A percentile compares a stretch with the other conserved stretches of the same genome.
phyloP scores from a whole-genome alignment of 2,797 vertebrate species.

The Merluccius polli region DNA sequence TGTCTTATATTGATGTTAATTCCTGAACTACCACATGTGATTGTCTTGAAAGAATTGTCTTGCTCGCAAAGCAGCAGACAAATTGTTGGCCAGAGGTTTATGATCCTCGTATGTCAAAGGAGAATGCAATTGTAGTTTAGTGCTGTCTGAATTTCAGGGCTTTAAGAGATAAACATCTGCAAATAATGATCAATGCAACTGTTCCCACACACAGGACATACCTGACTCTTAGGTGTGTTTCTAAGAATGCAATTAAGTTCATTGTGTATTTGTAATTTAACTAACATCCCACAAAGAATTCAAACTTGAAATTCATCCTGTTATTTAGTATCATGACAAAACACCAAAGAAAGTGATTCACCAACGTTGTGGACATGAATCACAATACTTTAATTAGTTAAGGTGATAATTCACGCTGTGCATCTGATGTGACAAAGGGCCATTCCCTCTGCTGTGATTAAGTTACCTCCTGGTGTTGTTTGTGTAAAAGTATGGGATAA shows the following conservation, averaged over 20 bases:
- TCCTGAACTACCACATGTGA: not conserved
- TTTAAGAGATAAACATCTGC: not conserved
- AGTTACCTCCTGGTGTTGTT: not conserved
- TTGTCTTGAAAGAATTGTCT: not conserved
- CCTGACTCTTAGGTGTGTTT: not conserved
- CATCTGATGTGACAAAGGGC: not conserved
- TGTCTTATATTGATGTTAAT: slow-evolving; percentile 20
- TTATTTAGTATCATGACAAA: not conserved
- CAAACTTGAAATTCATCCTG: not conserved
- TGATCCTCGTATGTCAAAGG: not conserved
- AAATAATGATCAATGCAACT: slow-evolving; percentile 24
- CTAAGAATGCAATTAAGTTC: not conserved
- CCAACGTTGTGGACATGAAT: not conserved
- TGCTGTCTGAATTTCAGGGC: slow-evolving; percentile 46
- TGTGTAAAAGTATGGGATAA: not conserved
- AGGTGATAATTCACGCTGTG: not conserved
- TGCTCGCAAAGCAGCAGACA: not conserved
- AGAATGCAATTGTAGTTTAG: slow-evolving; percentile 30
- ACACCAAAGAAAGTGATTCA: not conserved
- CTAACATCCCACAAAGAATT: not conserved
- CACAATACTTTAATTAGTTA: not conserved
- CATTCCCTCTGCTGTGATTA: not conserved
- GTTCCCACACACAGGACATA: slow-evolving; percentile 9
- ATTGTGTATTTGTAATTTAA: not conserved
- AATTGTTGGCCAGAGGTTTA: not conserved